Base-by-base conservation (phyloP, 2,888 invertebrate genomes). In the Belgica antarctica region DNA sequence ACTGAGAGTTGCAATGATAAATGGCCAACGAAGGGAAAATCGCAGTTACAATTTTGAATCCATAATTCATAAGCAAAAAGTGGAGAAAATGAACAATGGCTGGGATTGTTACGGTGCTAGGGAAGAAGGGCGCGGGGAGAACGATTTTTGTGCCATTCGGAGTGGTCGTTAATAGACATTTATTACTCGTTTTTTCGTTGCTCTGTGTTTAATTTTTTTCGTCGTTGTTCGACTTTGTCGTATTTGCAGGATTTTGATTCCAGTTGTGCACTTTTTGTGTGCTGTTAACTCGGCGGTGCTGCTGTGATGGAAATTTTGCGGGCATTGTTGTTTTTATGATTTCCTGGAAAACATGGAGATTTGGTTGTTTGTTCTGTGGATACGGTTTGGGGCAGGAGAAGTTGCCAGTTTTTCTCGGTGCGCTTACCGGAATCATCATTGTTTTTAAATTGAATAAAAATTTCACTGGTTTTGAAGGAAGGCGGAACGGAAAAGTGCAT, bases 91-190 rank as follows among this genome's bases (percentile, higher is more conserved):
- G 59, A 59, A 59, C 59, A 59, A 59, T 59, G 59, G 27, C 3
- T 59, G 12, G 59, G n/a, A 52, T 52, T 17, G 52, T 22, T 41
- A 8, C 22, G 52, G 52, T 8, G 52, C 3, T 17, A 22, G 52
- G 46, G 4, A 34, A 34, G 34, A 34, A 12, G 34, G 41, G 10
- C 12, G 41, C n/a, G 41, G 41, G 41, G 15, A 41, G 41, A 41
- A 24, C 19, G 59, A 46, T 12, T 46, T 59, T 59, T 59, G 25
- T 27, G 4, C 59, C 59, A 27, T 17, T 59, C 47, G 27, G 46
- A 65, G 65, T 65, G 65, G 65, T 65, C 47, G 65, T 41, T 65
- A 65, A 65, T 65, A 65, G 65, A 65, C 65, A 65, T 65, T 65
- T 65, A 65, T 65, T 65, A 46, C 65, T 22, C 27, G 36, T 47